phyloP scores from a whole-genome alignment of 2,113 vertebrate genomes.

The Octodon degus region DNA sequence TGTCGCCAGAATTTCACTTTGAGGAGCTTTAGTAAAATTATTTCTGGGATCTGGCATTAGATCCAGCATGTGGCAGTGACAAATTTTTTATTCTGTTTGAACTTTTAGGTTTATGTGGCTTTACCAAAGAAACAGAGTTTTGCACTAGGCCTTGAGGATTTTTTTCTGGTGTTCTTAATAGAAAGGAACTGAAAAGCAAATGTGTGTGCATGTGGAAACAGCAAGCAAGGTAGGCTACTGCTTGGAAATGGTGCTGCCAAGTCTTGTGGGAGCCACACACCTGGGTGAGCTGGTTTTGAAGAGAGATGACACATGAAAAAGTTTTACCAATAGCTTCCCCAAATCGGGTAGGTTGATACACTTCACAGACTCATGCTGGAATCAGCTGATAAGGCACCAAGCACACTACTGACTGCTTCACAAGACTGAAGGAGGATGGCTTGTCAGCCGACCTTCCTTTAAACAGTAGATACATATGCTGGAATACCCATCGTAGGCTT shows the following conservation, averaged over 20 bases:
- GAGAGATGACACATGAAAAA: not conserved
- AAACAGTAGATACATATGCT: conserved; percentile 1
- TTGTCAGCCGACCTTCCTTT: not conserved
- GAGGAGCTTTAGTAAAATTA: conserved; percentile 13
- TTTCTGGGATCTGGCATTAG: not conserved
- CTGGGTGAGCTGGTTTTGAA: not conserved
- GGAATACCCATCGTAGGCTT: not conserved
- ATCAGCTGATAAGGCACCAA: not conserved
- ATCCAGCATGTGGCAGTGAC: not conserved
- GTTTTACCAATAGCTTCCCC: not conserved
- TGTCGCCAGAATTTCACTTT: not conserved
- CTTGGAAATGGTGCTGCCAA: not conserved
- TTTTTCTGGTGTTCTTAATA: not conserved
- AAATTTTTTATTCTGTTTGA: not conserved
- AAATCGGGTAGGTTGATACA: not conserved
- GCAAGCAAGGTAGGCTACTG: not conserved
- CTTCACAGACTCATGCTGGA: not conserved
- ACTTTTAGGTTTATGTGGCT: not conserved
- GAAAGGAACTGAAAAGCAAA: not conserved
- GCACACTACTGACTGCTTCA: not conserved
- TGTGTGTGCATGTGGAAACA: not conserved
- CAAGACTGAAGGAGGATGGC: not conserved
- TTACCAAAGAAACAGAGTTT: conserved; percentile 17
- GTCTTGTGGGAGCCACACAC: not conserved
- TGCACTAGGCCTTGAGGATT: not conserved